phyloP scores from a whole-genome alignment of 2,888 invertebrate species.

The Leucophenga montana region DNA sequence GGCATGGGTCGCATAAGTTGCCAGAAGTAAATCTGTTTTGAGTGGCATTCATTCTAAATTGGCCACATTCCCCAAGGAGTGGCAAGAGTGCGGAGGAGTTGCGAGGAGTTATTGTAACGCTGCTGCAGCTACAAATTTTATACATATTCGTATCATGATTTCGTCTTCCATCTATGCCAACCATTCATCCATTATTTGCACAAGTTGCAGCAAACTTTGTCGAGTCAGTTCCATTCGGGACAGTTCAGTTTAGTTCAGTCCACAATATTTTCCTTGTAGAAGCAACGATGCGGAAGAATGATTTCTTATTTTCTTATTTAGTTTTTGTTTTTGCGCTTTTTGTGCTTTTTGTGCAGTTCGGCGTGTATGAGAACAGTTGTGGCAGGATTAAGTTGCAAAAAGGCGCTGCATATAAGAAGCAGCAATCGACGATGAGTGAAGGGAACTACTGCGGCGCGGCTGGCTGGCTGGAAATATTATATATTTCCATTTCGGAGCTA shows the following conservation, averaged over 20 bases:
- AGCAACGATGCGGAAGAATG: constrained; percentile 62
- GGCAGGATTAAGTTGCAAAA: constrained; percentile 14
- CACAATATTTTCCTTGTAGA: constrained; percentile 14
- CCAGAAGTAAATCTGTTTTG: constrained; percentile 65
- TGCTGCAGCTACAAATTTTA: constrained; percentile 8
- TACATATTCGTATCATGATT: constrained; percentile 4
- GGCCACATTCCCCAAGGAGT: constrained; percentile 46
- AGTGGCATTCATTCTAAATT: constrained; percentile 57
- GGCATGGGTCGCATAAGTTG: constrained; percentile 51
- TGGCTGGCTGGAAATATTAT: neutral
- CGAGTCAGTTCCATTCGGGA: constrained; percentile 22
- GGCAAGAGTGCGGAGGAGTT: neutral
- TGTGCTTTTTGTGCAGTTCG: neutral
- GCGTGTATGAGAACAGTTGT: neutral
- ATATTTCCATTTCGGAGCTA: constrained; percentile 6
- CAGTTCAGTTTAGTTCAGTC: neutral
- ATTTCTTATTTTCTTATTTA: constrained; percentile 39
- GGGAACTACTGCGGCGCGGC: neutral
- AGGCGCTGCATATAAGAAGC: constrained; percentile 4
- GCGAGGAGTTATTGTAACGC: neutral
- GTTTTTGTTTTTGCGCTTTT: constrained; percentile 1
- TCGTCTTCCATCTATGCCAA: constrained; percentile 28
- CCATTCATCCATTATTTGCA: constrained; percentile 61
- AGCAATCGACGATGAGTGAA: neutral
- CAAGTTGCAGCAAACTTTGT: constrained; percentile 57